phyloP scores from a whole-genome alignment of 2,113 vertebrate species.

The Hydropotes inermis region DNA sequence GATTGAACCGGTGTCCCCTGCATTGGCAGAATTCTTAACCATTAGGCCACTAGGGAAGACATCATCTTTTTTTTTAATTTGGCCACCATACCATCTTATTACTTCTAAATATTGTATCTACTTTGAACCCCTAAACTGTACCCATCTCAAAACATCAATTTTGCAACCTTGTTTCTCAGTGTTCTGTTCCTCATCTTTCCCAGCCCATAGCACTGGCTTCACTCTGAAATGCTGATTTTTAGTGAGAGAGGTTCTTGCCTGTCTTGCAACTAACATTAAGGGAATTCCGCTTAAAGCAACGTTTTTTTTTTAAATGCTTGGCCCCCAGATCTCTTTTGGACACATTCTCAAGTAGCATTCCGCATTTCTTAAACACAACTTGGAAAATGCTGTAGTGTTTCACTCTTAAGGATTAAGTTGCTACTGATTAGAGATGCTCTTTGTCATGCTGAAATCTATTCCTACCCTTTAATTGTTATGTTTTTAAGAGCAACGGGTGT shows the following conservation, averaged over 20 bases:
- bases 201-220: not conserved
- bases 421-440: too few relatives aligned
- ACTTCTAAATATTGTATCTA: not conserved
- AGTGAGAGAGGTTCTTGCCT: not conserved
- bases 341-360: not conserved
- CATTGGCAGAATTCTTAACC: not conserved
- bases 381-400: not conserved
- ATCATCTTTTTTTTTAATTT: not conserved
- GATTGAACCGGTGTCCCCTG: not conserved
- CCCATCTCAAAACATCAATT: not conserved
- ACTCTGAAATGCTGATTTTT: not conserved
- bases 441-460: fast-evolving
- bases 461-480: not conserved
- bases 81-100: not conserved
- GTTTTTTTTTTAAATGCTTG: not conserved
- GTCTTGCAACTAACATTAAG: not conserved
- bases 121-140: not conserved
- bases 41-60: not conserved
- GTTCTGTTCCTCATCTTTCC: not conserved
- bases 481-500: not conserved
- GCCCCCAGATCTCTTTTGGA: not conserved
- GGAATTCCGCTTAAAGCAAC: not conserved
- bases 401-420: too few relatives aligned
- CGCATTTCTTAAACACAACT: not conserved
- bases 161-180: not conserved